phyloP scores from a whole-genome alignment of 2,888 invertebrate species.

The Melolontha melolontha region DNA sequence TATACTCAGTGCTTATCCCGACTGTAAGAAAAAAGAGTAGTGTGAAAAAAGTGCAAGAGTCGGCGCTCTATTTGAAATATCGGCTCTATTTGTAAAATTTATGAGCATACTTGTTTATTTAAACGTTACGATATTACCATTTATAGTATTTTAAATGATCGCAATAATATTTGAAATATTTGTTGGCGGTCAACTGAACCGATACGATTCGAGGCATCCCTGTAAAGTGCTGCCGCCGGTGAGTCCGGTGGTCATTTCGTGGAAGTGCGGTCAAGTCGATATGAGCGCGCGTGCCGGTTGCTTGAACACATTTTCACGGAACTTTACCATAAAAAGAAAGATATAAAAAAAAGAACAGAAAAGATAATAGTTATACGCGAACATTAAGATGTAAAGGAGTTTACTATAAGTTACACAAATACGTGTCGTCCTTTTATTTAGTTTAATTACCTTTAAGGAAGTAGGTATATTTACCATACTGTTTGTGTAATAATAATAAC shows the following conservation, averaged over 20 bases:
- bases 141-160: conserved; percentile 36
- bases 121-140: conserved; percentile 36
- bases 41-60: neutral
- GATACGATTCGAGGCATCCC: conserved; percentile 38
- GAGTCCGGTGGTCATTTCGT: conserved; percentile 36
- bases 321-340: conserved; percentile 22
- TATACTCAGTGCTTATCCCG: no score
- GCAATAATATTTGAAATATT: conserved; percentile 40
- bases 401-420: no score
- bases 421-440: no score
- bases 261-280: conserved; percentile 44
- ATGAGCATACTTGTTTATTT: conserved; percentile 38
- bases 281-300: conserved; percentile 40
- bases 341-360: neutral
- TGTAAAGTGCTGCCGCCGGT: conserved; percentile 42
- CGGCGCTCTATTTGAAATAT: conserved; percentile 33
- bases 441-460: no score
- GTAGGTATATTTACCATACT: no score
- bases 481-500: no score
- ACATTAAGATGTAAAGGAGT: no score
- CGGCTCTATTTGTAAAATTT: conserved; percentile 35
- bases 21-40: no score
- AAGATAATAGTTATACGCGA: no score
- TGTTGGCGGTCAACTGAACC: conserved; percentile 29
- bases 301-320: conserved; percentile 22